Conservation (phyloP, 37 sponge, comb jelly and placozoan genomes). For the Spongia lamella region DNA sequence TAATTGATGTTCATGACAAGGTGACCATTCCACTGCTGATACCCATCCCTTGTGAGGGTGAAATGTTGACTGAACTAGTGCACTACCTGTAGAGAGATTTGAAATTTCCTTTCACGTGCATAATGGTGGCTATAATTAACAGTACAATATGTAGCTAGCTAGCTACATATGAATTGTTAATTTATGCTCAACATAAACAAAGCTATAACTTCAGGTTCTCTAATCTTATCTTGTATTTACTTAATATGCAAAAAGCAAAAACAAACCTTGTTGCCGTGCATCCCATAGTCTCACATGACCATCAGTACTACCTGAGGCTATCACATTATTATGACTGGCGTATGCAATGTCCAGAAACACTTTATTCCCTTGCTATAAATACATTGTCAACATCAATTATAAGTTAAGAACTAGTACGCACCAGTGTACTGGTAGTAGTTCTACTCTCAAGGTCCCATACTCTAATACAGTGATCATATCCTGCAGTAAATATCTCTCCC, state of each 20-base stretch:
- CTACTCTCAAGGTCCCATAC: constrained; percentile 74
- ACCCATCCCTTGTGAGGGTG: constrained; percentile 87
- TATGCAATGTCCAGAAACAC: constrained; percentile 61
- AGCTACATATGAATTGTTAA: too few relatives aligned
- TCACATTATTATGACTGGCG: constrained; percentile 9
- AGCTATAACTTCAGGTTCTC: too few relatives aligned
- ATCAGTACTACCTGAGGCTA: constrained; percentile 81
- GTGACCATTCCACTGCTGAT: constrained; percentile 71
- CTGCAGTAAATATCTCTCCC: constrained; percentile 56
- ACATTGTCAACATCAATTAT: neutral
- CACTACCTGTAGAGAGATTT: constrained; percentile 14
- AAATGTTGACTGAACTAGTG: constrained; percentile 59
- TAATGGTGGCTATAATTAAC: neutral
- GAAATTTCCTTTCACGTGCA: neutral
- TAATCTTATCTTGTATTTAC: too few relatives aligned
- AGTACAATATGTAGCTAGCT: neutral
- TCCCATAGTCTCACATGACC: constrained; percentile 79
- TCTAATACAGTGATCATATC: constrained; percentile 84
- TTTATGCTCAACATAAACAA: too few relatives aligned
- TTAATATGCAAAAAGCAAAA: too few relatives aligned
- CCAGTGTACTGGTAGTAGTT: constrained; percentile 67
- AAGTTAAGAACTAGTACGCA: constrained; percentile 1
- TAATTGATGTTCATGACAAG: constrained; percentile 64
- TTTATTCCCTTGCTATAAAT: constrained; percentile 61
- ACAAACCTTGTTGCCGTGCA: constrained; percentile 31